Evolutionary conservation across 2,888 invertebrate genomes (phyloP).

Genomic region (Conus canariensis): DNA sequence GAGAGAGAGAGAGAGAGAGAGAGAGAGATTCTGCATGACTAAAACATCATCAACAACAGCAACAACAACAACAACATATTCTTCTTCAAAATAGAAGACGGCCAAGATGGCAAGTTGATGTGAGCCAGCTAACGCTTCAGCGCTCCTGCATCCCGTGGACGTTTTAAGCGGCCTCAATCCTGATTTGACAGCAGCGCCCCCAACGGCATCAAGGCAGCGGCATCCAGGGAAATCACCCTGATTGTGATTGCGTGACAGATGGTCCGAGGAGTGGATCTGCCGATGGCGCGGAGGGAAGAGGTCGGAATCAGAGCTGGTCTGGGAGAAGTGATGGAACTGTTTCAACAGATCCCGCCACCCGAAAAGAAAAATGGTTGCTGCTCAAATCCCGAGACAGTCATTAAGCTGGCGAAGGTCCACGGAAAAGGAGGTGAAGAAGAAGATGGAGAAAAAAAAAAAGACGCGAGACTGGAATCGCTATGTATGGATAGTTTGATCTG

Average conservation of each 20-base stretch:
- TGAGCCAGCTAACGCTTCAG: too few species aligned
- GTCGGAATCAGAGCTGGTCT: not conserved
- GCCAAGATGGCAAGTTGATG: too few species aligned
- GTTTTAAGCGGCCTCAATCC: not conserved
- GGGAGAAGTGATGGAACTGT: not conserved
- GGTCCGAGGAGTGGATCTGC: slow-evolving; percentile 8
- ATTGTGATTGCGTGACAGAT: slow-evolving; percentile 18
- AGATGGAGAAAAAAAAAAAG: not conserved
- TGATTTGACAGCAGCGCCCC: not conserved
- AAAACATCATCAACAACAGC: too few species aligned
- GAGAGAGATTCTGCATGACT: too few species aligned
- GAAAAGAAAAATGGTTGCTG: not conserved
- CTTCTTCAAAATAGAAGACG: too few species aligned
- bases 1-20: too few species aligned
- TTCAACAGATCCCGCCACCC: not conserved
- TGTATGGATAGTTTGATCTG: not conserved
- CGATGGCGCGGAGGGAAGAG: not conserved
- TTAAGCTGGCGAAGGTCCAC: not conserved
- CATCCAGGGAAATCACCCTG: slow-evolving; percentile 11
- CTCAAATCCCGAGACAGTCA: not conserved
- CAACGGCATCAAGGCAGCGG: not conserved
- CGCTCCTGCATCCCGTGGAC: not conserved
- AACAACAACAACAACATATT: too few species aligned
- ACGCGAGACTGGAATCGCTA: not conserved
- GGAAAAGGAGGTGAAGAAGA: not conserved